Evolutionary conservation across 2,797 vertebrate genomes (phyloP).

Genomic region (Hephaestus fuliginosus): DNA sequence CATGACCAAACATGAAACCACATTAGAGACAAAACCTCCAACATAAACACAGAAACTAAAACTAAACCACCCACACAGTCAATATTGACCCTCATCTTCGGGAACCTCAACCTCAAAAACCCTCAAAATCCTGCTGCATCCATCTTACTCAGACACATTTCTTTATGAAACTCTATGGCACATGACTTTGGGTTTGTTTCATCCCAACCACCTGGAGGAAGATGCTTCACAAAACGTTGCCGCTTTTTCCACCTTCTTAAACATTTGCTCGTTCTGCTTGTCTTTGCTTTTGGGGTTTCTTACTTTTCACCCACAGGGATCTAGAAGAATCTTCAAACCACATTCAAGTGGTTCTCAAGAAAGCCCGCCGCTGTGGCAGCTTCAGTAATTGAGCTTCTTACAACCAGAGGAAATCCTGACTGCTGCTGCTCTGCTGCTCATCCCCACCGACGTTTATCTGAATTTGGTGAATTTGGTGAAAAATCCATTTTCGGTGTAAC

Average conservation of each 20-base stretch:
- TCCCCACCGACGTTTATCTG: not conserved
- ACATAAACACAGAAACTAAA: slow-evolving; percentile 28
- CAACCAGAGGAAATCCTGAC: not conserved
- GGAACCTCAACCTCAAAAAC: not conserved
- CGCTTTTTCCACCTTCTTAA: not conserved
- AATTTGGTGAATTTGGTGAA: no score
- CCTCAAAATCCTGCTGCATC: slow-evolving; percentile 17
- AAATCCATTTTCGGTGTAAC: no score
- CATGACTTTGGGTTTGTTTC: slow-evolving; percentile 11
- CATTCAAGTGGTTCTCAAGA: not conserved
- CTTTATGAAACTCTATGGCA: not conserved
- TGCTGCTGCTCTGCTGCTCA: not conserved
- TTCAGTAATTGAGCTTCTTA: not conserved
- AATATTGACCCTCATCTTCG: not conserved
- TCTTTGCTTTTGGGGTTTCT: slow-evolving; percentile 12
- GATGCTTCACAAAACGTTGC: not conserved
- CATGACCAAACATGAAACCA: slow-evolving; percentile 12
- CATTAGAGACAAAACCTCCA: slow-evolving; percentile 7
- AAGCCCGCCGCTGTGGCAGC: no score
- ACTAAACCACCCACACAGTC: slow-evolving; percentile 13
- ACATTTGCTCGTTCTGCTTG: not conserved
- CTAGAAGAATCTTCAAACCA: slow-evolving; percentile 3
- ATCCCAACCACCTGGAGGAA: not conserved
- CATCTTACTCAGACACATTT: not conserved
- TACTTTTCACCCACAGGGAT: not conserved